phyloP scores from a whole-genome alignment of 2,888 invertebrate genomes.

The Drosophila longiperda region DNA sequence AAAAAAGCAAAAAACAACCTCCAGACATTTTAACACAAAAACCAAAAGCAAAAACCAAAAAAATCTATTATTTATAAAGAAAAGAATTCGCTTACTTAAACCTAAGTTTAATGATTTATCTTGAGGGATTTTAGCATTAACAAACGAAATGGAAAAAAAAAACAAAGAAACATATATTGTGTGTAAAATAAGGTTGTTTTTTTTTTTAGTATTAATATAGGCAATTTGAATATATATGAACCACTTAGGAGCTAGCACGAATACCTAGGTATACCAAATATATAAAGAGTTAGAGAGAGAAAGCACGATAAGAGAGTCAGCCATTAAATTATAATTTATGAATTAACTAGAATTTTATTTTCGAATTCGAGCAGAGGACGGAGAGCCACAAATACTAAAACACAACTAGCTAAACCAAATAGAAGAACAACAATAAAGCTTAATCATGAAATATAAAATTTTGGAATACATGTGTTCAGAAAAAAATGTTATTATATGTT shows the following conservation, averaged over 20 bases:
- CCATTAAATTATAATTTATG: conserved; percentile 21
- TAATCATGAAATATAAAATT: conserved; percentile 45
- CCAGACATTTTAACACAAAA: conserved; percentile 52
- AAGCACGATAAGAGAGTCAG: conserved; percentile 5
- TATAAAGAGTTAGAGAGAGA: conserved; percentile 1
- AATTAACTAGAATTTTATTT: conserved; percentile 27
- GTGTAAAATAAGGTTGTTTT: conserved; percentile 74
- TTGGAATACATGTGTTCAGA: conserved; percentile 77
- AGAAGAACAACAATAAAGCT: conserved; percentile 39
- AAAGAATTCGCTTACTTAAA: conserved; percentile 70
- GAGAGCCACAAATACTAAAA: conserved; percentile 35
- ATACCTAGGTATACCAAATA: conserved; percentile 8
- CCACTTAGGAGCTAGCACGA: conserved; percentile 28
- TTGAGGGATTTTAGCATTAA: conserved; percentile 49
- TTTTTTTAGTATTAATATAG: conserved; percentile 56
- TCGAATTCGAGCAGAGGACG: conserved; percentile 23
- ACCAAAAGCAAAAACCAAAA: conserved; percentile 14
- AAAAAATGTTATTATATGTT: conserved; percentile 77
- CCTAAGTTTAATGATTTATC: conserved; percentile 68
- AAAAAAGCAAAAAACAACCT: conserved; percentile 26
- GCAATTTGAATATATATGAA: conserved; percentile 36
- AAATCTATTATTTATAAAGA: conserved; percentile 56
- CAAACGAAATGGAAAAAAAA: conserved; percentile 10
- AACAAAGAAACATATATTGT: conserved; percentile 3
- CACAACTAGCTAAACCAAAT: conserved; percentile 27